phyloP scores from a whole-genome alignment of 2,797 vertebrate genomes.

The Salmo trutta region DNA sequence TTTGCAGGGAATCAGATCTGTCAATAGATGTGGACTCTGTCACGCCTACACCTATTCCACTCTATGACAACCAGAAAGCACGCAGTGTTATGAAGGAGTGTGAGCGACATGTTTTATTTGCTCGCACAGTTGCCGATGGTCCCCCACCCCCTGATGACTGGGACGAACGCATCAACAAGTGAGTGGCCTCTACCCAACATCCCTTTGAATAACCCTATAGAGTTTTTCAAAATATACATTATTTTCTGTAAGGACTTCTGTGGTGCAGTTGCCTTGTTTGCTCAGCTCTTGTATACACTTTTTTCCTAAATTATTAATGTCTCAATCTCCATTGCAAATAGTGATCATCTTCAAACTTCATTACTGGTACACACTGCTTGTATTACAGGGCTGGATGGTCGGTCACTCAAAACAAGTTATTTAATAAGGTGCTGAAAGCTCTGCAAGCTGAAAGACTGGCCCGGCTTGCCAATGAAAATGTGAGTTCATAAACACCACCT shows the following conservation, averaged over 20 bases:
- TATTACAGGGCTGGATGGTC: slow-evolving; percentile 90
- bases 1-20: slow-evolving; percentile 84
- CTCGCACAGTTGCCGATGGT: slow-evolving; percentile 90
- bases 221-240: neutral
- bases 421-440: slow-evolving; percentile 96
- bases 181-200: slow-evolving; percentile 25
- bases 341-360: neutral
- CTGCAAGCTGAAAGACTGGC: slow-evolving; percentile 92
- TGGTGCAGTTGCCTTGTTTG: neutral
- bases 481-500: slow-evolving; percentile 46
- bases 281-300: neutral
- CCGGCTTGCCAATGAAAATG: slow-evolving; percentile 92
- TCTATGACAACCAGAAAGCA: slow-evolving; percentile 97
- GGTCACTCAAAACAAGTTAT: slow-evolving; percentile 92
- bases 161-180: slow-evolving; percentile 98
- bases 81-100: slow-evolving; percentile 97
- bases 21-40: slow-evolving; percentile 90
- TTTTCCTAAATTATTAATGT: neutral
- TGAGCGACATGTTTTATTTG: slow-evolving; percentile 94
- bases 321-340: neutral
- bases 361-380: neutral
- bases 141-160: slow-evolving; percentile 94
- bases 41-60: slow-evolving; percentile 81
- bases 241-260: no score
- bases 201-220: neutral